Conservation (phyloP, 2,888 invertebrate species). For the Caenorhabditis parvicauda region DNA sequence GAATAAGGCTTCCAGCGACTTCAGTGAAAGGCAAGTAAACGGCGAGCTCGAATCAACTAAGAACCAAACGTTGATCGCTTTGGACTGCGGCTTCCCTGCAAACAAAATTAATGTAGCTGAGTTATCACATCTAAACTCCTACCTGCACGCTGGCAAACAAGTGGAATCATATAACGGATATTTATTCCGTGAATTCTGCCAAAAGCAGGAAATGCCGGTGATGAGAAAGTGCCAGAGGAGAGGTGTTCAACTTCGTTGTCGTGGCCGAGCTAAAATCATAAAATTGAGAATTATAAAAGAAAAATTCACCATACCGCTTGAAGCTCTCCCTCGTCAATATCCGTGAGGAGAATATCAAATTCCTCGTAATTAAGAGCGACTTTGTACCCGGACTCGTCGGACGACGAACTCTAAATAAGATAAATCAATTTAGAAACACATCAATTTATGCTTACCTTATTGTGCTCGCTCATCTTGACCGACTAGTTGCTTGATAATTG, state of each 20-base stretch:
- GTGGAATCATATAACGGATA: constrained; percentile 27
- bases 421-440: constrained; percentile 28
- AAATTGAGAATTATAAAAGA: constrained; percentile 16
- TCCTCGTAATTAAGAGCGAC: constrained; percentile 22
- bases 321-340: constrained; percentile 30
- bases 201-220: constrained; percentile 27
- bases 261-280: constrained; percentile 16
- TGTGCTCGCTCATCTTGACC: constrained; percentile 26
- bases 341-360: constrained; percentile 29
- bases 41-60: constrained; percentile 18
- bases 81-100: constrained; percentile 17
- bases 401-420: constrained; percentile 34
- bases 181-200: constrained; percentile 23
- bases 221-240: constrained; percentile 19
- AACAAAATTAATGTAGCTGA: constrained; percentile 5
- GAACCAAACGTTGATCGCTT: constrained; percentile 28
- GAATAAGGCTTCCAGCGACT: constrained; percentile 21
- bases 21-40: constrained; percentile 26
- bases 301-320: constrained; percentile 14
- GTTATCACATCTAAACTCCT: constrained; percentile 4
- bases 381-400: constrained; percentile 27
- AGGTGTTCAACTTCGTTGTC: constrained; percentile 22
- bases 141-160: constrained; percentile 24
- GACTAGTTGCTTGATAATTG: constrained; percentile 5
- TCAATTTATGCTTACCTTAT: constrained; percentile 27